Evolutionary conservation across 2,113 vertebrate genomes (phyloP).

Genomic region (Galemys pyrenaicus): DNA sequence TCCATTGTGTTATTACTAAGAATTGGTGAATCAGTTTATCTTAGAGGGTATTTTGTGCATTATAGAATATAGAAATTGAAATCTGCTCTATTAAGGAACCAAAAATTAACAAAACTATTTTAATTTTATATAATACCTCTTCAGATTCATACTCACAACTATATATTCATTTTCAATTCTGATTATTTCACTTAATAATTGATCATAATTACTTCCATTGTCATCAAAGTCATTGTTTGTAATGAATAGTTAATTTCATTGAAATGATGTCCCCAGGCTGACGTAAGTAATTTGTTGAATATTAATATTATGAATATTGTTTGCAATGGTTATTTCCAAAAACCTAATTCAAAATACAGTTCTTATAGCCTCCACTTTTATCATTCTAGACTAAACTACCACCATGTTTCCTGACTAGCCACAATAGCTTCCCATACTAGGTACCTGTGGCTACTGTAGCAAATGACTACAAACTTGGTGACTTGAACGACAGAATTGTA

Average conservation of each 20-base stretch:
- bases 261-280: background rate
- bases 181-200: constrained; percentile 10
- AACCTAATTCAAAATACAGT: background rate
- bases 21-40: background rate
- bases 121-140: background rate
- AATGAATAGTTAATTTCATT: background rate
- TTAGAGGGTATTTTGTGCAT: background rate
- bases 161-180: background rate
- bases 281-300: background rate
- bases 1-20: background rate
- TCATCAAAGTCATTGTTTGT: background rate
- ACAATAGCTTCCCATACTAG: background rate
- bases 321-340: background rate
- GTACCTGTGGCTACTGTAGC: background rate
- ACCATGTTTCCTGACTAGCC: background rate
- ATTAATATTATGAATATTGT: background rate
- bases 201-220: background rate
- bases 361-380: background rate
- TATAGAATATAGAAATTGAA: background rate
- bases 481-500: background rate
- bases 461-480: background rate
- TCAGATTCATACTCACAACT: background rate
- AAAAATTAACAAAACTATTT: background rate
- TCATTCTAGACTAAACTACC: background rate
- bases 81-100: background rate